Evolutionary conservation across 2,888 invertebrate genomes (phyloP).

Genomic region (Gnatocerus cornutus): DNA sequence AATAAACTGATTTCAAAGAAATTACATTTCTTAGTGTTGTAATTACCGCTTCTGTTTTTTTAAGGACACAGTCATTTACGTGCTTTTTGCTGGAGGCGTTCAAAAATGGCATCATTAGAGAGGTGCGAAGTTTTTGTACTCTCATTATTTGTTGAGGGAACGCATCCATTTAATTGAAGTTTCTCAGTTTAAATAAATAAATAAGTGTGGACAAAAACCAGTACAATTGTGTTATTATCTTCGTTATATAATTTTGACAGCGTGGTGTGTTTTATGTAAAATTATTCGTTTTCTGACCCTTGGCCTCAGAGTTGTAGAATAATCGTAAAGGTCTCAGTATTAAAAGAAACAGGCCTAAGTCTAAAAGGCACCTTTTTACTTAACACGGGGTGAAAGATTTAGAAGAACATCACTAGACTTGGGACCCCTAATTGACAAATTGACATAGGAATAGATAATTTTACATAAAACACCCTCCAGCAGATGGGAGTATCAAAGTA

Average conservation of each 20-base stretch:
- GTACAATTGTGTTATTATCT: no score
- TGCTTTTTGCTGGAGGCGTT: no score
- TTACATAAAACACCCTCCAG: slow-evolving; percentile 26
- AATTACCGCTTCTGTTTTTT: no score
- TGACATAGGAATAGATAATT: slow-evolving; percentile 15
- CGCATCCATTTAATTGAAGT: no score
- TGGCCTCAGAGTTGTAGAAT: background rate
- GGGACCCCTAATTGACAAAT: slow-evolving; percentile 39
- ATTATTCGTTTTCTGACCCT: background rate
- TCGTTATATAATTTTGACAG: background rate
- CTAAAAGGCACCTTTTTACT: slow-evolving; percentile 42
- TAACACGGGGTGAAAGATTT: slow-evolving; percentile 31
- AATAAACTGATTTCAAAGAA: no score
- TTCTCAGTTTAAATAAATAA: no score
- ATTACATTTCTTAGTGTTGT: no score
- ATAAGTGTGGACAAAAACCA: no score
- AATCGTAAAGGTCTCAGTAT: slow-evolving; percentile 15
- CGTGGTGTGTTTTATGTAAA: slow-evolving; percentile 12
- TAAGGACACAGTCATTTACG: no score
- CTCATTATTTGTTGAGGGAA: no score
- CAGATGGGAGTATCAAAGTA: background rate
- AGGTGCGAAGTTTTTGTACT: no score
- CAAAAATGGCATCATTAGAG: no score
- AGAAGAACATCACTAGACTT: slow-evolving; percentile 22
- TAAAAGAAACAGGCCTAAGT: slow-evolving; percentile 31